A percentile compares a stretch with the other conserved stretches of the same genome.
Evolutionary conservation across 2,113 vertebrate genomes (phyloP).

Genomic region (Willisornis vidua): DNA sequence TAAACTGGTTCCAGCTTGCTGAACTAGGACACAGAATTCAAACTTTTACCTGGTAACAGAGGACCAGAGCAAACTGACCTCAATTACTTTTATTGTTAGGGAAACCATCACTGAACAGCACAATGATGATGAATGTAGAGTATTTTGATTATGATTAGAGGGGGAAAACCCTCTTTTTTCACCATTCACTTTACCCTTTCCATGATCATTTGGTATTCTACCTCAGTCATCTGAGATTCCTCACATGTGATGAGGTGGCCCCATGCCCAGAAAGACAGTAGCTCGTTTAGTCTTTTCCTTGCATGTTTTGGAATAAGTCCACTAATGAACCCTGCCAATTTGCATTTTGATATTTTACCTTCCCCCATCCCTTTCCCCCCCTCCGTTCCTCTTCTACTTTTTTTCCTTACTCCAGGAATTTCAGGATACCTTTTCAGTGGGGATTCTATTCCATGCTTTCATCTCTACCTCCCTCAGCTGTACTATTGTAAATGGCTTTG

Average conservation of each 20-base stretch:
- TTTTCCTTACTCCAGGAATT: neutral
- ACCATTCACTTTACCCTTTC: neutral
- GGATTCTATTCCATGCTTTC: slow-evolving; percentile 34
- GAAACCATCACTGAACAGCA: neutral
- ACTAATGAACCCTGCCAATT: slow-evolving; percentile 17
- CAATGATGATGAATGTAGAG: neutral
- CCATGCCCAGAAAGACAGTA: neutral
- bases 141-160: neutral
- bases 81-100: neutral
- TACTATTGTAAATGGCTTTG: slow-evolving; percentile 33
- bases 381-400: neutral
- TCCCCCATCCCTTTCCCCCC: neutral
- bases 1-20: too few species aligned
- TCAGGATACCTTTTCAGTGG: slow-evolving; percentile 37
- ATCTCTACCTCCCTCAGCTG: slow-evolving; percentile 60
- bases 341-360: slow-evolving; percentile 48
- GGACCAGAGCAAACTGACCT: neutral
- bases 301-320: neutral
- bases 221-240: neutral
- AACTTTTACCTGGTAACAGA: neutral
- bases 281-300: slow-evolving; percentile 17
- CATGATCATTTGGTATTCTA: neutral
- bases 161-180: neutral
- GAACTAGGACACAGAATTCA: neutral
- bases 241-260: neutral